Conservation (phyloP, 2,888 invertebrate species). For the Dasysyrphus tricinctus region DNA sequence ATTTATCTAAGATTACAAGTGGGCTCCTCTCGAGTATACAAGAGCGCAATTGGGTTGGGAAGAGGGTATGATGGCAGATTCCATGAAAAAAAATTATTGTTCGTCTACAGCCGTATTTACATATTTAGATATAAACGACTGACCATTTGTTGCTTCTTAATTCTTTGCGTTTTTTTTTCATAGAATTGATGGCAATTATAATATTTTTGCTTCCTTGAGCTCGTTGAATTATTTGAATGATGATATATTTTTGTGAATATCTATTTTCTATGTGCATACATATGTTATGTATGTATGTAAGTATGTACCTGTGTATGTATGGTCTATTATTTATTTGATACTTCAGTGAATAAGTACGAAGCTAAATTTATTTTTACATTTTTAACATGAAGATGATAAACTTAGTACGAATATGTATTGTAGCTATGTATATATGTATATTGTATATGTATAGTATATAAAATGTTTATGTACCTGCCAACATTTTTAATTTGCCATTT, state of each 20-base stretch:
- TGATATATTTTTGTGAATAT: neutral
- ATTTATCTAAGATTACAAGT: constrained; percentile 73
- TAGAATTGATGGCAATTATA: constrained; percentile 42
- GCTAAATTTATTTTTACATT: too few relatives aligned
- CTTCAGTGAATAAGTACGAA: too few relatives aligned
- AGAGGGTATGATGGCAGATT: constrained; percentile 6
- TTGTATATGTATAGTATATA: too few relatives aligned
- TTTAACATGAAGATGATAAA: too few relatives aligned
- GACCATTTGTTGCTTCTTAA: constrained; percentile 63
- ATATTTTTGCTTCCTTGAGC: neutral
- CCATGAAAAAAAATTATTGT: constrained; percentile 15
- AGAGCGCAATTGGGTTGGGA: constrained; percentile 23
- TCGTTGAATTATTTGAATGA: constrained; percentile 1
- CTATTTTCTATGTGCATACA: too few relatives aligned
- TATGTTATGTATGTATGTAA: too few relatives aligned
- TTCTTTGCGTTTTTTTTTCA: neutral
- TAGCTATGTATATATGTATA: too few relatives aligned
- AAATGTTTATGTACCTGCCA: too few relatives aligned
- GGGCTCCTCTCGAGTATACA: constrained; percentile 61
- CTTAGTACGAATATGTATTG: too few relatives aligned
- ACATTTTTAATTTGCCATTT: too few relatives aligned
- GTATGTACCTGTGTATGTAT: too few relatives aligned
- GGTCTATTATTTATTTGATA: too few relatives aligned
- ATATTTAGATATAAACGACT: constrained; percentile 56
- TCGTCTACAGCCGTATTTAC: constrained; percentile 38